Conservation (phyloP, 2,797 vertebrate species). For the Sarcoramphus papa region DNA sequence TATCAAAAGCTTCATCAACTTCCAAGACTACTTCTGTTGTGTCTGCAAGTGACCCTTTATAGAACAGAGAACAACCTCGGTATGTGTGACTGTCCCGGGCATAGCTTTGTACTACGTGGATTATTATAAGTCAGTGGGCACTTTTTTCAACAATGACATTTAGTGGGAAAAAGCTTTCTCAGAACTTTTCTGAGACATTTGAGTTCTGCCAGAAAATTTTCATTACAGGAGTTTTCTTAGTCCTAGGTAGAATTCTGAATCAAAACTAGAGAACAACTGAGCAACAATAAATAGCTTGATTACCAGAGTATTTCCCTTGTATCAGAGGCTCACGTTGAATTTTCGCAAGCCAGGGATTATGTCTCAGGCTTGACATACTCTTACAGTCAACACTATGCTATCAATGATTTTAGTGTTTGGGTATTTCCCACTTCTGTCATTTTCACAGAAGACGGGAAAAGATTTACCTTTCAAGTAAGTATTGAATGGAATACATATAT, state of each 20-base stretch:
- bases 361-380: not conserved
- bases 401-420: not conserved
- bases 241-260: not conserved
- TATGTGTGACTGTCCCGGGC: not conserved
- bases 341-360: not conserved
- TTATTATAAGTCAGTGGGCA: not conserved
- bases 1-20: not conserved
- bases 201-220: not conserved
- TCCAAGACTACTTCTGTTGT: not conserved
- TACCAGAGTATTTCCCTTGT: not conserved
- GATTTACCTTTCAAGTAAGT: not conserved
- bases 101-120: fast-evolving
- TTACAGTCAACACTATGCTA: not conserved
- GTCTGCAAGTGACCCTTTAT: not conserved
- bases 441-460: not conserved
- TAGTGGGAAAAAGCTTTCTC: not conserved
- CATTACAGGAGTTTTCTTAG: not conserved
- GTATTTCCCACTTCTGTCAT: not conserved
- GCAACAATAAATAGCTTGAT: not conserved
- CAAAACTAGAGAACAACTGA: not conserved
- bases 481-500: not conserved
- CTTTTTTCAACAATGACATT: not conserved
- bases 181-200: not conserved
- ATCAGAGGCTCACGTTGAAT: not conserved
- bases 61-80: not conserved